These are phyloP conservation scores for Diplodus puntazzo DNA, from an alignment of 2,797 vertebrate species.

Conservation along the genomic window DNA sequence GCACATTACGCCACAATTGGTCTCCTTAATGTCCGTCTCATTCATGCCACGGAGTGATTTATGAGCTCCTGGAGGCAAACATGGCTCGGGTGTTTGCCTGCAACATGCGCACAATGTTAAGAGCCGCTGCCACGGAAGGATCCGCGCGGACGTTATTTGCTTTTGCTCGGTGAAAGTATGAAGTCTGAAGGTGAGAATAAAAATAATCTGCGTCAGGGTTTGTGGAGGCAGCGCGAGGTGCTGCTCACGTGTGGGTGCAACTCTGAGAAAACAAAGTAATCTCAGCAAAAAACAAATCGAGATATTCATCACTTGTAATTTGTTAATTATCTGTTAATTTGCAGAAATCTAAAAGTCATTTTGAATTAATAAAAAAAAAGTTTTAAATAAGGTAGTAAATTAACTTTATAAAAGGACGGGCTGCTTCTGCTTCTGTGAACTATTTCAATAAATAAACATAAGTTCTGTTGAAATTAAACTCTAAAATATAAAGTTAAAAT, in stretches of 20 bases:
- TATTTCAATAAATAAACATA: background rate
- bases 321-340: background rate
- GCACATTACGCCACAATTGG: slow-evolving; percentile 94
- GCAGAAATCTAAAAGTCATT: background rate
- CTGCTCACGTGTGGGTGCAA: background rate
- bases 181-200: slow-evolving; percentile 34
- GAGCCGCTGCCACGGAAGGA: slow-evolving; percentile 56
- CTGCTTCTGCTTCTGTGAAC: background rate
- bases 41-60: slow-evolving; percentile 98
- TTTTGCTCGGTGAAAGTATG: slow-evolving; percentile 34
- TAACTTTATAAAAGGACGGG: background rate
- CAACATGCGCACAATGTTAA: slow-evolving; percentile 72
- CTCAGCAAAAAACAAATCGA: background rate
- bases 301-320: background rate
- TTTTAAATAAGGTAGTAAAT: slow-evolving; percentile 5
- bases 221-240: background rate
- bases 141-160: slow-evolving; percentile 43
- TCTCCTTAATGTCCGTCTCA: slow-evolving; percentile 97
- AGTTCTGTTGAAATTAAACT: slow-evolving; percentile 11
- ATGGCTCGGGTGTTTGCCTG: slow-evolving; percentile 78
- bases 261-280: background rate
- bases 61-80: slow-evolving; percentile 92
- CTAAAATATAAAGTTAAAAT: slow-evolving; percentile 6
- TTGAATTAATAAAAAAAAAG: slow-evolving; percentile 3
- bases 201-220: slow-evolving; percentile 23